These are phyloP conservation scores for Eulithis prunata DNA, from an alignment of 2,888 invertebrate species.

Conservation along the genomic window DNA sequence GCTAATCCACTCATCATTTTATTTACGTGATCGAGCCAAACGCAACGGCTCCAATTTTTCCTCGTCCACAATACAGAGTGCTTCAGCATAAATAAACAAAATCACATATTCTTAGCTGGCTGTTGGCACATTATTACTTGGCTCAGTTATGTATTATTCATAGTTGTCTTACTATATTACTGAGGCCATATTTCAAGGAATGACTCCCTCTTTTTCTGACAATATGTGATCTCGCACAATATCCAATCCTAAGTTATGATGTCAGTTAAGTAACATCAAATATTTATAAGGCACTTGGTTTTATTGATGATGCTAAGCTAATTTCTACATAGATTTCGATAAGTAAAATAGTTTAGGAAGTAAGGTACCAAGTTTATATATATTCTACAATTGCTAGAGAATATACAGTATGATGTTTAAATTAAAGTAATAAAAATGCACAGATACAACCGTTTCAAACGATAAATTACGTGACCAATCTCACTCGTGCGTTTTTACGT, in stretches of 20 bases:
- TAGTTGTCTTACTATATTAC: slow-evolving; percentile 69
- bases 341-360: no score
- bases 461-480: no score
- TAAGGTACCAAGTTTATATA: no score
- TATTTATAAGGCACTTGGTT: slow-evolving; percentile 24
- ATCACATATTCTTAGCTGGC: slow-evolving; percentile 59
- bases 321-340: neutral
- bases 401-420: no score
- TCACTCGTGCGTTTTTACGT: no score
- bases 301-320: slow-evolving; percentile 1
- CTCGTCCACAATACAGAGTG: slow-evolving; percentile 38
- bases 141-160: slow-evolving; percentile 76
- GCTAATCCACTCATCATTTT: slow-evolving; percentile 33
- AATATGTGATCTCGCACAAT: slow-evolving; percentile 45
- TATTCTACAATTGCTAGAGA: no score
- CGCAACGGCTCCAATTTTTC: slow-evolving; percentile 34
- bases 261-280: slow-evolving; percentile 20
- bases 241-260: slow-evolving; percentile 30
- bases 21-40: slow-evolving; percentile 39
- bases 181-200: slow-evolving; percentile 63
- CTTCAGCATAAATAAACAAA: slow-evolving; percentile 49
- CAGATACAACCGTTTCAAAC: no score
- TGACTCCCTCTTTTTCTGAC: slow-evolving; percentile 59
- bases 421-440: no score
- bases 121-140: slow-evolving; percentile 70